Percentiles rank a stretch among this genome's conserved stretches.
Conservation (phyloP, 2,888 invertebrate species). For the Craniophora ligustri region DNA sequence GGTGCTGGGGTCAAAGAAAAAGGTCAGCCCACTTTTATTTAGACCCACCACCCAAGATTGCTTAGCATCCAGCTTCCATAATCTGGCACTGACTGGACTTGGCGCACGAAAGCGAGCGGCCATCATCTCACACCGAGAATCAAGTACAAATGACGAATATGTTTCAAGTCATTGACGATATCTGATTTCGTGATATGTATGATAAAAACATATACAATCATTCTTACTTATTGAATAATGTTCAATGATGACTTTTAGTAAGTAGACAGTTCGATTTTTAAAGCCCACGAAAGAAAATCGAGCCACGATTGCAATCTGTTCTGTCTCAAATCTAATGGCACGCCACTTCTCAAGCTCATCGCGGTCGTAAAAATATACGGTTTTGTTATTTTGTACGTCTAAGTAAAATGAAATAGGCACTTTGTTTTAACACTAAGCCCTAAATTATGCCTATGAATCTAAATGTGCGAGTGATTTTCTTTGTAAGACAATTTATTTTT, state of each 20-base stretch:
- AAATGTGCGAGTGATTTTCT: constrained; percentile 17
- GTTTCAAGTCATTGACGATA: too few relatives aligned
- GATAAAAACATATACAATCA: too few relatives aligned
- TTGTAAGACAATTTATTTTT: constrained; percentile 9
- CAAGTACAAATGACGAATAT: too few relatives aligned
- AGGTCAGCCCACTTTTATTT: too few relatives aligned
- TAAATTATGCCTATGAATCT: constrained; percentile 33
- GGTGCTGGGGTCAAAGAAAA: too few relatives aligned
- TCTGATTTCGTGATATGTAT: too few relatives aligned
- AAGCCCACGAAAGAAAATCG: constrained; percentile 9
- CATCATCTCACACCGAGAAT: too few relatives aligned
- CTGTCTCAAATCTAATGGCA: constrained; percentile 32
- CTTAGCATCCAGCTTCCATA: too few relatives aligned
- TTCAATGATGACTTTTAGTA: not conserved
- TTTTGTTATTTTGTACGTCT: constrained; percentile 23
- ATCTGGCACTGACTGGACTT: too few relatives aligned
- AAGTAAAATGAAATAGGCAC: constrained; percentile 29
- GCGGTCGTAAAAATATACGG: constrained; percentile 26
- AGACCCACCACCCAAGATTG: too few relatives aligned
- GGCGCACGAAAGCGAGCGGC: too few relatives aligned
- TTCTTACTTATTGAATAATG: too few relatives aligned
- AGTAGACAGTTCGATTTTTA: constrained; percentile 13
- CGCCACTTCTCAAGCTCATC: constrained; percentile 25
- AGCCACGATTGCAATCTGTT: constrained; percentile 37
- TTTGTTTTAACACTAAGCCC: constrained; percentile 22